Evolutionary conservation across 2,888 invertebrate species (phyloP).

Genomic region (Flabesymbios commensalis): DNA sequence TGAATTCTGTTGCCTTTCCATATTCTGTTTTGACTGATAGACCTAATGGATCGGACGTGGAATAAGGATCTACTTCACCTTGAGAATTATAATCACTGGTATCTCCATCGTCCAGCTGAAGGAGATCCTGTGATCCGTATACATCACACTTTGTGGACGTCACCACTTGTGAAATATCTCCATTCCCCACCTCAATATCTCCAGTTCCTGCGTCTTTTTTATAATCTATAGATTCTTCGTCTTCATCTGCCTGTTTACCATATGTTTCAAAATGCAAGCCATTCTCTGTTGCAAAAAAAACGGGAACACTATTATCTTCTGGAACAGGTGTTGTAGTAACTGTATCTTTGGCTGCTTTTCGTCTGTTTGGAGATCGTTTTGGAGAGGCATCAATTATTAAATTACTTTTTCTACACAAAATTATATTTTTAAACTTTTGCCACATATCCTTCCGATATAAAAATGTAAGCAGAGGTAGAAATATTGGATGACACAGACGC

Average conservation of each 20-base stretch:
- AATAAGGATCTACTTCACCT: conserved; percentile 46
- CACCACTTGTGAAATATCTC: neutral
- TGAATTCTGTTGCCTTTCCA: no score
- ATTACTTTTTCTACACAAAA: conserved; percentile 51
- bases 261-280: conserved; percentile 48
- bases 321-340: conserved; percentile 34
- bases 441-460: conserved; percentile 49
- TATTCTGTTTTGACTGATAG: conserved; percentile 29
- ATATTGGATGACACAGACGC: conserved; percentile 44
- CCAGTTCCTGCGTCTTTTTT: neutral
- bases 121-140: conserved; percentile 39
- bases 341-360: neutral
- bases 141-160: conserved; percentile 49
- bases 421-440: conserved; percentile 47
- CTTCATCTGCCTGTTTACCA: conserved; percentile 8
- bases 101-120: conserved; percentile 44
- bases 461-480: conserved; percentile 47
- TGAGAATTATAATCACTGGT: conserved; percentile 53
- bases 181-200: neutral
- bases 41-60: conserved; percentile 49
- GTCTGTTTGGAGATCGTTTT: neutral
- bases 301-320: no score
- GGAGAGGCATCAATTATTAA: conserved; percentile 42
- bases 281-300: conserved; percentile 53
- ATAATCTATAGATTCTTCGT: conserved; percentile 2